These are phyloP conservation scores for Philaethria dido DNA, from an alignment of 2,888 invertebrate species.

Conservation along the genomic window DNA sequence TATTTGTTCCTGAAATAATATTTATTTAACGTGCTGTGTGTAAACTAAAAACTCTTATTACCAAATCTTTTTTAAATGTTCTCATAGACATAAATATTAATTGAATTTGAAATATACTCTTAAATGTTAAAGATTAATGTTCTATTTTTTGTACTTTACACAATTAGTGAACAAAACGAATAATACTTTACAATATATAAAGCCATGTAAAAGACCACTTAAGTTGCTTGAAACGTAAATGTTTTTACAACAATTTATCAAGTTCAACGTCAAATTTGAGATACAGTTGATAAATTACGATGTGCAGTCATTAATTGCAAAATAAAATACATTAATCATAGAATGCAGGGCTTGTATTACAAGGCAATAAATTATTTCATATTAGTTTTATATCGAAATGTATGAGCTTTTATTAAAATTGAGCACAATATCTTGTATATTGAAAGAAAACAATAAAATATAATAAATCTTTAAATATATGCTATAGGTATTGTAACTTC, in stretches of 20 bases:
- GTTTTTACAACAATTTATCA: constrained; percentile 26
- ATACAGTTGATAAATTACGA: constrained; percentile 25
- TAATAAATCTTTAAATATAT: too few relatives aligned
- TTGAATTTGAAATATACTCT: too few relatives aligned
- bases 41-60: neutral
- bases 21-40: neutral
- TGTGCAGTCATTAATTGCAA: constrained; percentile 26
- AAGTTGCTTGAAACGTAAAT: constrained; percentile 3
- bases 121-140: neutral
- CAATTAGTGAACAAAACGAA: neutral
- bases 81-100: too few relatives aligned
- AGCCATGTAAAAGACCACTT: neutral
- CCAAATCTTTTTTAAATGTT: too few relatives aligned
- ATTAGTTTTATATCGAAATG: constrained; percentile 15
- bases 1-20: neutral
- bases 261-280: constrained; percentile 25
- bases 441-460: too few relatives aligned
- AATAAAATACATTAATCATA: constrained; percentile 26
- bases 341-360: constrained; percentile 18
- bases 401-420: constrained; percentile 2
- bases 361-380: constrained; percentile 10
- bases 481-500: too few relatives aligned
- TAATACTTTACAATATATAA: neutral
- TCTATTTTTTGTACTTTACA: neutral
- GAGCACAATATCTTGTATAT: neutral